Percentiles rank a stretch among this genome's conserved stretches.
Conservation (phyloP, 2,888 invertebrate species). For the Rhorus exstirpatorius region DNA sequence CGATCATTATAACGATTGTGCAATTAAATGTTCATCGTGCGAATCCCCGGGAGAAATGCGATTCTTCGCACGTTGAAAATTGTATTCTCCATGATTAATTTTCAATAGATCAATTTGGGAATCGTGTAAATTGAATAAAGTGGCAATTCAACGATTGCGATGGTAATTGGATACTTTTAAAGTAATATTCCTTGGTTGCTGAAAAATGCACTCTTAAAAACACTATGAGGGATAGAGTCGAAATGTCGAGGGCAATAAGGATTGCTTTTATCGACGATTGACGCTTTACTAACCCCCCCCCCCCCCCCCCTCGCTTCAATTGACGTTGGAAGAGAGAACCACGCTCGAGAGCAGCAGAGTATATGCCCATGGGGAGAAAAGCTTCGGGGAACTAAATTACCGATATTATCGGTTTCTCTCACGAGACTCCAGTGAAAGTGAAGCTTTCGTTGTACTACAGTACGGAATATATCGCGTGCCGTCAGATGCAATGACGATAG, state of each 20-base stretch:
- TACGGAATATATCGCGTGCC: constrained; percentile 39
- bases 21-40: background rate
- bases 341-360: constrained; percentile 8
- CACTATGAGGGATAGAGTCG: background rate
- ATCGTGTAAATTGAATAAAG: too few relatives aligned
- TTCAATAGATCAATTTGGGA: background rate
- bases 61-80: background rate
- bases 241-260: background rate
- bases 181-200: too few relatives aligned
- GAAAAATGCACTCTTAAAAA: too few relatives aligned
- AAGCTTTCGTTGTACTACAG: constrained; percentile 52
- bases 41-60: background rate
- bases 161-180: too few relatives aligned
- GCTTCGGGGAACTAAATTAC: constrained; percentile 75
- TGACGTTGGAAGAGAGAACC: constrained; percentile 31
- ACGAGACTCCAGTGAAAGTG: constrained; percentile 66
- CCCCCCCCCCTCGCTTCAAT: constrained; percentile 36
- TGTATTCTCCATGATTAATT: background rate
- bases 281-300: too few relatives aligned
- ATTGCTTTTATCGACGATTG: too few relatives aligned
- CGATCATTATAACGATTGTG: background rate
- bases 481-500: constrained; percentile 48
- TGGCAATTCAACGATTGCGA: background rate
- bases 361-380: constrained; percentile 38
- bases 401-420: constrained; percentile 73